Evolutionary conservation across 2,797 vertebrate species (phyloP), one percentile per base, ranked within the genome.

Genomic region (Todus mexicanus): DNA sequence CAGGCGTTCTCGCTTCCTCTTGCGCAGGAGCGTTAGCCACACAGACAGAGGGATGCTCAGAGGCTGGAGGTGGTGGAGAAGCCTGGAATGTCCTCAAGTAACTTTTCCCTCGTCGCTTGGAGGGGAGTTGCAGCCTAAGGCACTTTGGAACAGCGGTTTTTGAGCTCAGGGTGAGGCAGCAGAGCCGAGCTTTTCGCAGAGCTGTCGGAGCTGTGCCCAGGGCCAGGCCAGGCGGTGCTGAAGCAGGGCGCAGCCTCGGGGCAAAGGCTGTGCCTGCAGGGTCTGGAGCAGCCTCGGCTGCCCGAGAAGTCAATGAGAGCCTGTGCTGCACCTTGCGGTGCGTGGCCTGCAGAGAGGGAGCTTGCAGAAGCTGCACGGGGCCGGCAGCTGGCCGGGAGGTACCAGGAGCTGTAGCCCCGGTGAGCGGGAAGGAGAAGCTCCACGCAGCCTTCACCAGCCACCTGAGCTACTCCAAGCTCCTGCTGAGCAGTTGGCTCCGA

Each of bases 131-230:
- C 78, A 78, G n/a, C 5, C 38, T 6, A 72, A 91, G 51, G 68
- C 53, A 35, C 45, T 80, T 5, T 37, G 25, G 77, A 51, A 22
- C 8, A 57, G 35, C 0, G 0, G n/a, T n/a, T n/a, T 35, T 85
- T 57, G 63, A 56, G 50, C 61, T 31, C 9, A 11, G 60, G 60
- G 22, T 27, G 3, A 5, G 42, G 56, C 43, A 25, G 35, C 45
- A n/a, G 12, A 43, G 45, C 71, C 79, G 66, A 71, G 56, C 42
- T 63, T 7, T 2, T 21, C 1, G 35, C 45, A n/a, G 12, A 43
- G 45, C 71, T 76, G 1, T 6, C 0, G 0, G 61, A 43, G 45
- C 29, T 0, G n/a, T 22, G 68, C 8, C 3, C 63, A 37, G 53
- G 0, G 19, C 2, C 42, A 14, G 59, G 7, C 17, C 35, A 31